phyloP scores from a whole-genome alignment of 2,888 invertebrate genomes.

The Cryptus viduatorius region DNA sequence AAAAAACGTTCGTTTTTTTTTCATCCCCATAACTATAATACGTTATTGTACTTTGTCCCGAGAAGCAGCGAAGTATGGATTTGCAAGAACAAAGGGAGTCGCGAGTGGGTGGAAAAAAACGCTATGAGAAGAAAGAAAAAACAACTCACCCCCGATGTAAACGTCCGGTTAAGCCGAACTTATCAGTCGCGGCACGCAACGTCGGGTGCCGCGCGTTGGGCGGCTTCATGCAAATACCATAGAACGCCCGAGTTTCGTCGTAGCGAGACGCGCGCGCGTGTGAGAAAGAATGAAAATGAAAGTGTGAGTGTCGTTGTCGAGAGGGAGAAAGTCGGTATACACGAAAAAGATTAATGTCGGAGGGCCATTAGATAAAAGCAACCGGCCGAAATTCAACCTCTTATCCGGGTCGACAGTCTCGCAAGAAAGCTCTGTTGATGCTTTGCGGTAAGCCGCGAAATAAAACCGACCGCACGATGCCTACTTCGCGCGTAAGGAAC shows the following conservation, averaged over 20 bases:
- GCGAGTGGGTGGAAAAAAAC: background rate
- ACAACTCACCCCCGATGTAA: conserved; percentile 64
- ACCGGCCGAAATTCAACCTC: conserved; percentile 67
- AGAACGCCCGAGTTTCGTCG: conserved; percentile 49
- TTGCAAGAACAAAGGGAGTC: conserved; percentile 9
- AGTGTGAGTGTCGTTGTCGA: conserved; percentile 20
- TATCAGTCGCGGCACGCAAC: conserved; percentile 79
- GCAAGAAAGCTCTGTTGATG: conserved; percentile 25
- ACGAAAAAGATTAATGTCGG: conserved; percentile 62
- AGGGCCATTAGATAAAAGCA: conserved; percentile 68
- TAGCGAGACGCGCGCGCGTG: conserved; percentile 25
- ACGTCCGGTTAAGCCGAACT: conserved; percentile 73
- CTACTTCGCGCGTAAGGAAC: conserved; percentile 23
- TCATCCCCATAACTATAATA: background rate
- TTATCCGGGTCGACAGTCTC: conserved; percentile 58
- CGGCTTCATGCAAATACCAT: conserved; percentile 75
- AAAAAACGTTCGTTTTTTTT: background rate
- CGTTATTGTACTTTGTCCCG: background rate
- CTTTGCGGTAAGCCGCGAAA: conserved; percentile 74
- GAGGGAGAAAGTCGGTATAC: conserved; percentile 30
- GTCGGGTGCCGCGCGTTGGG: conserved; percentile 68
- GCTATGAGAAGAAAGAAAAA: conserved; percentile 37
- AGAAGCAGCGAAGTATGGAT: conserved; percentile 13
- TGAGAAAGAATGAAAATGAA: conserved; percentile 33
- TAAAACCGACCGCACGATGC: conserved; percentile 72